Percentiles rank a stretch among this genome's conserved stretches.
These are phyloP conservation scores for Halictus rubicundus DNA, from an alignment of 1,140 invertebrate genomes.

Conservation along the genomic window DNA sequence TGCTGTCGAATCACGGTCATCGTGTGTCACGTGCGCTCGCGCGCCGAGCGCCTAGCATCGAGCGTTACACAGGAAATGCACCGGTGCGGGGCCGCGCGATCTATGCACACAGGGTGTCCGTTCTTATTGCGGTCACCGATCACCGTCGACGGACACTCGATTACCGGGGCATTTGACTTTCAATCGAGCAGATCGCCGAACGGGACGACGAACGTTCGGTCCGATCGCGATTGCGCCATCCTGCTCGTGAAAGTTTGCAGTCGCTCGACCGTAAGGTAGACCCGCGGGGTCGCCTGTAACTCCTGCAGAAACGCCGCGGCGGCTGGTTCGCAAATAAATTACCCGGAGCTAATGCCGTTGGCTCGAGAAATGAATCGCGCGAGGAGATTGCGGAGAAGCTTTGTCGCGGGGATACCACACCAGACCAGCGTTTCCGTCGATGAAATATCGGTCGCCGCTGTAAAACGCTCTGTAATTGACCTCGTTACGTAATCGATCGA, in stretches of 20 bases:
- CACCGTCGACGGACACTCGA: not conserved
- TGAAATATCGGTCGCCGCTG: not conserved
- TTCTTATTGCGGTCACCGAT: not conserved
- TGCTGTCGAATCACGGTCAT: slow-evolving; percentile 38
- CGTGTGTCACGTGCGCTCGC: slow-evolving; percentile 34
- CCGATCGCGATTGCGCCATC: too few relatives aligned
- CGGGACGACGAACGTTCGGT: too few relatives aligned
- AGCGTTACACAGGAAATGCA: not conserved
- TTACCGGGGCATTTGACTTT: slow-evolving; percentile 2
- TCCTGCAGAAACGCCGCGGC: not conserved
- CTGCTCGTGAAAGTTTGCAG: not conserved
- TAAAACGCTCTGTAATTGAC: slow-evolving; percentile 33
- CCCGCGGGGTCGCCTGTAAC: not conserved
- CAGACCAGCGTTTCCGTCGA: slow-evolving; percentile 11
- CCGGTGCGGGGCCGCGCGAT: slow-evolving; percentile 17
- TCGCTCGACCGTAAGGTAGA: not conserved
- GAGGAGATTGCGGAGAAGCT: not conserved
- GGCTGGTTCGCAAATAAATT: slow-evolving; percentile 17
- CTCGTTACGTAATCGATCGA: slow-evolving; percentile 38
- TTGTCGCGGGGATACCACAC: too few relatives aligned
- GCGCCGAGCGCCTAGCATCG: too few relatives aligned
- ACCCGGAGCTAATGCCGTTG: not conserved
- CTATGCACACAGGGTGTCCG: slow-evolving; percentile 14
- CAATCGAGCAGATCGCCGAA: not conserved
- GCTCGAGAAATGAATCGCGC: not conserved